A percentile compares a stretch with the other conserved stretches of the same genome.
Conservation (phyloP, 2,888 invertebrate genomes). For the Keiferia lycopersicella region DNA sequence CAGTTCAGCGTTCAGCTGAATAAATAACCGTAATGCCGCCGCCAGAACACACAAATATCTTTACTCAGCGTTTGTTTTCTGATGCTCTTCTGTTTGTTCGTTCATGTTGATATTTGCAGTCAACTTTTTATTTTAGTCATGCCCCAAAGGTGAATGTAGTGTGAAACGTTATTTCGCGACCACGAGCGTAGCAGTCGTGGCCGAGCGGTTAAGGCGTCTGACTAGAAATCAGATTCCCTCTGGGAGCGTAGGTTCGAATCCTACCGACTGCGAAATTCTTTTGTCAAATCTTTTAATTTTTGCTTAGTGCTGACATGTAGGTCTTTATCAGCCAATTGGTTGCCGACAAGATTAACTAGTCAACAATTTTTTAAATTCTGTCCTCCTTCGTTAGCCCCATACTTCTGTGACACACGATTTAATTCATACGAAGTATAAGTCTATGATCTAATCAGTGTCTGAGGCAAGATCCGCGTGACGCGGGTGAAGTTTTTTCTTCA, state of each 20-base stretch:
- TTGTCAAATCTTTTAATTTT: slow-evolving; percentile 31
- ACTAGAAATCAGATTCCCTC: slow-evolving; percentile 92
- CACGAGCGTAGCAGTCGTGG: slow-evolving; percentile 83
- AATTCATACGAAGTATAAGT: too few species aligned
- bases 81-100: too few species aligned
- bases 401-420: too few species aligned
- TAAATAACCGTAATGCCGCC: slow-evolving; percentile 48
- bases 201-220: slow-evolving; percentile 90
- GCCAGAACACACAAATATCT: slow-evolving; percentile 36
- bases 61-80: background rate
- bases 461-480: too few species aligned
- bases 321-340: too few species aligned
- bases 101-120: background rate
- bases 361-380: too few species aligned
- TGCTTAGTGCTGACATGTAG: background rate
- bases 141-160: background rate
- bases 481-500: too few species aligned
- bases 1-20: slow-evolving; percentile 51
- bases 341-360: too few species aligned
- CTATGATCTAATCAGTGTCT: too few species aligned
- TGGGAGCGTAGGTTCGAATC: slow-evolving; percentile 95
- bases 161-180: slow-evolving; percentile 3
- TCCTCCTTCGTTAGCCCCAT: too few species aligned
- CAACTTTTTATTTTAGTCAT: slow-evolving; percentile 12
- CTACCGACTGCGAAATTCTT: slow-evolving; percentile 87